Percentiles rank a stretch among this genome's conserved stretches.
Evolutionary conservation across 2,797 vertebrate species (phyloP).

Genomic region (Heliangelus exortis): DNA sequence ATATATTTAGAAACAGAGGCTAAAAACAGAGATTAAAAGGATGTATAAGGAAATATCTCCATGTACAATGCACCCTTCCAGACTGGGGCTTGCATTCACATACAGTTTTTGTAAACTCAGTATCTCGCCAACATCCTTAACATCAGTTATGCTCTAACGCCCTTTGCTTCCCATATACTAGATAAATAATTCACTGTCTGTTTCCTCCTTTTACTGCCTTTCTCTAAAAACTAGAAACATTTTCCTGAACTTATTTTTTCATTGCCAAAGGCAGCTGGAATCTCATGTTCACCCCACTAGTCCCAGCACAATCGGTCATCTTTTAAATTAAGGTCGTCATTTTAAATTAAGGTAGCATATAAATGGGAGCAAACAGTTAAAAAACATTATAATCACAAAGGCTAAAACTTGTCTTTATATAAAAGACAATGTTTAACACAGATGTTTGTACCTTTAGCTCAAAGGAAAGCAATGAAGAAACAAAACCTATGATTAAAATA

Average conservation of each 20-base stretch:
- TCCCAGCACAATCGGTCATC: background rate
- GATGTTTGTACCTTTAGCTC: background rate
- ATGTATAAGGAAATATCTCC: background rate
- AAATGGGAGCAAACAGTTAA: background rate
- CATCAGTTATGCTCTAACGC: background rate
- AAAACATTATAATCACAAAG: background rate
- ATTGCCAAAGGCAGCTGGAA: background rate
- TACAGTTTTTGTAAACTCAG: background rate
- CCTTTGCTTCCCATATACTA: background rate
- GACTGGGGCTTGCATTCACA: background rate
- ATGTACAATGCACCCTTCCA: background rate
- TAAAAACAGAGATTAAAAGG: background rate
- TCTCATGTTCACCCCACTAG: background rate
- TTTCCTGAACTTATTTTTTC: background rate
- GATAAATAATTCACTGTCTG: background rate
- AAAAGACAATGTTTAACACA: background rate
- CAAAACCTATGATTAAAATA: background rate
- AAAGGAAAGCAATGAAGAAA: background rate
- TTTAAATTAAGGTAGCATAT: background rate
- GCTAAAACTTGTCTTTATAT: background rate
- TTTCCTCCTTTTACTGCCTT: background rate
- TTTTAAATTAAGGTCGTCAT: background rate
- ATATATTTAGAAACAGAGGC: background rate
- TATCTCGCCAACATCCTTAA: background rate
- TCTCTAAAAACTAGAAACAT: background rate